These are phyloP conservation scores for Planiliza haematocheilus DNA, from an alignment of 2,113 vertebrate species.

Conservation along the genomic window DNA sequence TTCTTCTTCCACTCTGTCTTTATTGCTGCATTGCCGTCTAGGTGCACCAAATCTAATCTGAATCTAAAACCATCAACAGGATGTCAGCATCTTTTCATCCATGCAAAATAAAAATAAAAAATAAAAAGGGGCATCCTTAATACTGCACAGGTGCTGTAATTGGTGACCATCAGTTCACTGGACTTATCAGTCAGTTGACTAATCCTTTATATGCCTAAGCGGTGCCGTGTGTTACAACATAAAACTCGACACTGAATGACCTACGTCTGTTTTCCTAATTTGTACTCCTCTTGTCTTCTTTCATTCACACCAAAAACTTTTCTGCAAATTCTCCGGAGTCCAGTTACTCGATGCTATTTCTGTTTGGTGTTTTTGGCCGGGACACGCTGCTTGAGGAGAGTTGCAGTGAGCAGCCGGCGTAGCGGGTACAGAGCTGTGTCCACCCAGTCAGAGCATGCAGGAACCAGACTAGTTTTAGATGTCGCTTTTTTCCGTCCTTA, in stretches of 20 bases:
- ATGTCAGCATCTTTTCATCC: too few species aligned
- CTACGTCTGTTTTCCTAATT: slow-evolving; percentile 24
- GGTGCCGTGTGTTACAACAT: not conserved
- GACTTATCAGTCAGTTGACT: too few species aligned
- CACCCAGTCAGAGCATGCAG: not conserved
- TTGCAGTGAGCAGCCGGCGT: slow-evolving; percentile 32
- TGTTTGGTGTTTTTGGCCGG: slow-evolving; percentile 26
- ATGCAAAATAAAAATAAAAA: too few species aligned
- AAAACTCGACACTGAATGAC: not conserved
- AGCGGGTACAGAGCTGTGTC: slow-evolving; percentile 4
- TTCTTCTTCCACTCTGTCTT: too few species aligned
- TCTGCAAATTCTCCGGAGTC: slow-evolving; percentile 13
- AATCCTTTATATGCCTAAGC: too few species aligned
- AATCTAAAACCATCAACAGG: too few species aligned
- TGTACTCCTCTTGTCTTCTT: not conserved
- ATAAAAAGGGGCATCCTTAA: too few species aligned
- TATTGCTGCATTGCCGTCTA: too few species aligned
- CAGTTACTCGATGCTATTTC: slow-evolving; percentile 48
- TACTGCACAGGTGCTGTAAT: too few species aligned
- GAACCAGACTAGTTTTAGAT: slow-evolving; percentile 30
- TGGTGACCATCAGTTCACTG: too few species aligned
- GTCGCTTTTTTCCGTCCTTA: not conserved
- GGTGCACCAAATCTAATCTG: too few species aligned
- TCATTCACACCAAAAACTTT: slow-evolving; percentile 17
- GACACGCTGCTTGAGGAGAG: not conserved